Evolutionary conservation across 2,888 invertebrate species (phyloP).

Genomic region (Eristalinus sepulchralis): DNA sequence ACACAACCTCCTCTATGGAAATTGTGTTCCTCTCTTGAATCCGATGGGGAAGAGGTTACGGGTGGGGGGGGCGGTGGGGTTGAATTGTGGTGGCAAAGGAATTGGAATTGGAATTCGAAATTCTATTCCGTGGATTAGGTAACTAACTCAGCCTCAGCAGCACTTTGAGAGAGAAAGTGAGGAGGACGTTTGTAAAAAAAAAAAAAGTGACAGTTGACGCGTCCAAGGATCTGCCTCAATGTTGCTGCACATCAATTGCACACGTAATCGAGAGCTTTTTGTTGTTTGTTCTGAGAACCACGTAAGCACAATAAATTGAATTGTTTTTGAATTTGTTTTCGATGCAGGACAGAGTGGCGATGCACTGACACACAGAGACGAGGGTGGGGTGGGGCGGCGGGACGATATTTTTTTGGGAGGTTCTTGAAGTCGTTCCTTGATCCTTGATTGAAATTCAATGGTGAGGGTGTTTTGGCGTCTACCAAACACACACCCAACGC

Average conservation of each 20-base stretch:
- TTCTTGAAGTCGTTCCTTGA: too few relatives aligned
- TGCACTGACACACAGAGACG: background rate
- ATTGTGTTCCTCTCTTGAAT: background rate
- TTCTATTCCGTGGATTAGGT: background rate
- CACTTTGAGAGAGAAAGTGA: too few relatives aligned
- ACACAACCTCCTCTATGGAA: background rate
- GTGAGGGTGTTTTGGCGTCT: constrained; percentile 43
- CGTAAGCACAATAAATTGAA: constrained; percentile 42
- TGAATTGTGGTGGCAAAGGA: background rate
- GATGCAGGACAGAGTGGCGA: background rate
- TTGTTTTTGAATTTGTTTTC: background rate
- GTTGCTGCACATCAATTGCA: constrained; percentile 53
- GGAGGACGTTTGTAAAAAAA: too few relatives aligned
- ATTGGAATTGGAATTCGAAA: constrained; percentile 12
- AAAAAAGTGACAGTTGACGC: background rate
- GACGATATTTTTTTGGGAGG: too few relatives aligned
- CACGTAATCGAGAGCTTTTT: constrained; percentile 60
- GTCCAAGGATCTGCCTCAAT: too few relatives aligned
- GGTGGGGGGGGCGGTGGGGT: too few relatives aligned
- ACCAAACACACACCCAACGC: background rate
- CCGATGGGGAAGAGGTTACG: too few relatives aligned
- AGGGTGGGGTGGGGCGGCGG: too few relatives aligned
- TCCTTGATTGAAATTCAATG: constrained; percentile 36
- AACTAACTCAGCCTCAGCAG: background rate
- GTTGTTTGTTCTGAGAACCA: constrained; percentile 52